These are phyloP conservation scores for Drosophila willistoni DNA, from an alignment of 1,140 invertebrate species.

Conservation along the genomic window DNA sequence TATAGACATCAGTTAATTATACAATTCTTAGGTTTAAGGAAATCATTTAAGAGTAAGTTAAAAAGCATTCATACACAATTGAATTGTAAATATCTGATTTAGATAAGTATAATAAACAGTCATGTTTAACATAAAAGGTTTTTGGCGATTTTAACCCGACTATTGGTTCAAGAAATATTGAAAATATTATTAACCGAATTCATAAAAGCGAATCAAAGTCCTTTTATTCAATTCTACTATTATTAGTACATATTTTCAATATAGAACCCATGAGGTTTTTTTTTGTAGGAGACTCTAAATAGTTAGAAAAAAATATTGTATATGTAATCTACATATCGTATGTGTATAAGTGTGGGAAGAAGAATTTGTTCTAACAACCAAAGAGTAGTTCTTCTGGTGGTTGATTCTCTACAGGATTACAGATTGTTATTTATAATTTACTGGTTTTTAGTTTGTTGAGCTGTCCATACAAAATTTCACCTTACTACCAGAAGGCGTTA, in stretches of 20 bases:
- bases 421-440: not conserved
- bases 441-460: conserved; percentile 1
- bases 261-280: not conserved
- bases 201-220: too few relatives aligned
- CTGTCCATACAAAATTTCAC: conserved; percentile 3
- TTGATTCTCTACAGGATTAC: conserved; percentile 54
- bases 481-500: conserved; percentile 17
- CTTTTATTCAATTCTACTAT: too few relatives aligned
- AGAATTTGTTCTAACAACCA: conserved; percentile 47
- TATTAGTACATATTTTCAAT: too few relatives aligned
- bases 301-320: too few relatives aligned
- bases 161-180: too few relatives aligned
- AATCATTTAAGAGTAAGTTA: too few relatives aligned
- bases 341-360: conserved; percentile 12
- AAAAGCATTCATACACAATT: not conserved
- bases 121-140: not conserved
- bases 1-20: not conserved
- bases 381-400: conserved; percentile 35
- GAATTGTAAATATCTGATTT: not conserved
- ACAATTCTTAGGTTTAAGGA: not conserved
- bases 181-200: too few relatives aligned
- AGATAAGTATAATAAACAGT: not conserved
- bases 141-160: not conserved
- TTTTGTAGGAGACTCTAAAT: not conserved
- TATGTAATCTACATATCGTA: conserved; percentile 7